phyloP scores from a whole-genome alignment of 2,797 vertebrate species.

The Urophycis tenuis region DNA sequence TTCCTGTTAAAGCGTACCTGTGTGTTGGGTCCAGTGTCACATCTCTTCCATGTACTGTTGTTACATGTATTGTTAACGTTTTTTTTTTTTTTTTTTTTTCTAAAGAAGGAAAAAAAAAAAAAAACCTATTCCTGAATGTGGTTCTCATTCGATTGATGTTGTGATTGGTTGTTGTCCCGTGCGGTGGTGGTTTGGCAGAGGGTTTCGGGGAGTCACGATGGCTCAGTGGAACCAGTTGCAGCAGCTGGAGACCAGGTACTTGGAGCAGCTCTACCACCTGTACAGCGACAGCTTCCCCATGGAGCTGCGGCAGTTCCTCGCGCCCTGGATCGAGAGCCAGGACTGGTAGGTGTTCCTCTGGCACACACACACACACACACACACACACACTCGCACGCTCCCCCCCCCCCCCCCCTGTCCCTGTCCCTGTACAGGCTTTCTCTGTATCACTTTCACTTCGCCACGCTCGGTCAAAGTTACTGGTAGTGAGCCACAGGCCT shows the following conservation, averaged over 20 bases:
- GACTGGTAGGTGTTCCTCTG: conserved; percentile 78
- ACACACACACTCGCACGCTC: too few species aligned
- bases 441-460: background rate
- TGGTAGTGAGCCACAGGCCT: background rate
- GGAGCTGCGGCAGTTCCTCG: conserved; percentile 96
- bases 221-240: conserved; percentile 99
- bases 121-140: background rate
- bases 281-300: conserved; percentile 99
- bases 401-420: too few species aligned
- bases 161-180: background rate
- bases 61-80: background rate
- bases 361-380: too few species aligned
- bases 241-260: conserved; percentile 93
- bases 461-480: background rate
- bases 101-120: too few species aligned
- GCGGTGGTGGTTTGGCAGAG: conserved; percentile 20
- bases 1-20: background rate
- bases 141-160: background rate
- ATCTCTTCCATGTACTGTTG: background rate
- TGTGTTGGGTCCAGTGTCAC: background rate
- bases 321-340: conserved; percentile 97
- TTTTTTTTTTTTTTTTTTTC: too few species aligned
- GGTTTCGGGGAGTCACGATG: conserved; percentile 71
- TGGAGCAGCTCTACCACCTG: conserved; percentile 97
- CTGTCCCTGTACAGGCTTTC: background rate